phyloP scores from a whole-genome alignment of 2,113 vertebrate species.

The Myodes glareolus region DNA sequence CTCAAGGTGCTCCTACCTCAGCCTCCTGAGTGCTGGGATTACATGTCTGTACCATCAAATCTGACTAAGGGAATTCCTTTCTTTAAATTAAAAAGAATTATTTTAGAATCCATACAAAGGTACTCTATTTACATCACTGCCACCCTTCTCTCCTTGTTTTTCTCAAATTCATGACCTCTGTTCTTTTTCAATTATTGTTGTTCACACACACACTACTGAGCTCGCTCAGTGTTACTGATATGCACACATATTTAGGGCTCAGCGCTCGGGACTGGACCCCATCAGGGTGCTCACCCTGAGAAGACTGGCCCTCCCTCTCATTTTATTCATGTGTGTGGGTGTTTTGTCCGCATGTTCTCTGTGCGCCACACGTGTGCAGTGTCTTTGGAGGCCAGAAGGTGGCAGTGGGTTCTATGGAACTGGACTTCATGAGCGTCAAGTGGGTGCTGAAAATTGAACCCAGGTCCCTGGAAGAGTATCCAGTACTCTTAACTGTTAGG shows the following conservation, averaged over 20 bases:
- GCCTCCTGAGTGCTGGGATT: not conserved
- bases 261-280: not conserved
- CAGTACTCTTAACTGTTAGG: not conserved
- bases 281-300: not conserved
- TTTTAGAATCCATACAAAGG: not conserved
- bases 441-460: not conserved
- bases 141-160: not conserved
- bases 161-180: not conserved
- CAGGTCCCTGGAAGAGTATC: not conserved
- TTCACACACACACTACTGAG: not conserved
- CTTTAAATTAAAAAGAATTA: not conserved
- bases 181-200: not conserved
- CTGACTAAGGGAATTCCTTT: not conserved
- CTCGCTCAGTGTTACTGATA: not conserved
- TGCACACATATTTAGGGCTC: not conserved
- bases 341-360: not conserved
- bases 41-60: not conserved
- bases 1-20: not conserved
- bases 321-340: not conserved
- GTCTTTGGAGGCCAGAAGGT: not conserved
- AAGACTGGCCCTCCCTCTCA: not conserved
- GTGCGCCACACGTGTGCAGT: not conserved
- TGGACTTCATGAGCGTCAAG: not conserved
- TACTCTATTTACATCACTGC: not conserved
- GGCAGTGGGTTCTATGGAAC: not conserved